phyloP scores from a whole-genome alignment of 2,797 vertebrate species.

The Ctenopoma multispine region DNA sequence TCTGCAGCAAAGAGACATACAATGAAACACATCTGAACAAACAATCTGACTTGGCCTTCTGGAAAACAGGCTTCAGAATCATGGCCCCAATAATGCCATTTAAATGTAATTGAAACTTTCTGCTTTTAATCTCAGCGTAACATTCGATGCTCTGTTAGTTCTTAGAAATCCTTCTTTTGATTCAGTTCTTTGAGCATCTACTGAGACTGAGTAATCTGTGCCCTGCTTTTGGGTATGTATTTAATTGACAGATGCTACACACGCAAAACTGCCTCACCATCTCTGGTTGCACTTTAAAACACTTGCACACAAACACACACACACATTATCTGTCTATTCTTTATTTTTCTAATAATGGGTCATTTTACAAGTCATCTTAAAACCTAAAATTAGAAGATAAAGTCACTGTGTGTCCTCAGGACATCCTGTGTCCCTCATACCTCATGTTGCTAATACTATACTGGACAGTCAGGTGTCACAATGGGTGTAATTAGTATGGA shows the following conservation, averaged over 20 bases:
- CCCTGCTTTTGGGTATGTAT: conserved; percentile 12
- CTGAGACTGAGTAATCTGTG: conserved; percentile 17
- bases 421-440: conserved; percentile 62
- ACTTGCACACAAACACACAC: neutral
- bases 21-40: conserved; percentile 12
- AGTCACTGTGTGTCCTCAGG: conserved; percentile 44
- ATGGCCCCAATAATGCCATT: conserved; percentile 1
- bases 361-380: conserved; percentile 48
- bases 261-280: conserved; percentile 5
- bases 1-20: conserved; percentile 62
- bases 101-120: conserved; percentile 8
- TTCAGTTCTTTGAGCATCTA: conserved; percentile 17
- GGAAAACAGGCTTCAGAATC: conserved; percentile 11
- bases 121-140: conserved; percentile 20
- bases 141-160: conserved; percentile 24
- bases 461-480: conserved; percentile 45
- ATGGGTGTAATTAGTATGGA: conserved; percentile 51
- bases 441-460: conserved; percentile 51
- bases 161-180: conserved; percentile 15
- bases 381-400: conserved; percentile 64
- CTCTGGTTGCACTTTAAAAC: conserved; percentile 15
- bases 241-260: conserved; percentile 43
- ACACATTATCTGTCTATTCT: conserved; percentile 28
- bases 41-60: neutral
- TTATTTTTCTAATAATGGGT: conserved; percentile 57